These are phyloP conservation scores for Rhimphoctona megacephalus DNA, from an alignment of 2,888 invertebrate species.

Conservation along the genomic window DNA sequence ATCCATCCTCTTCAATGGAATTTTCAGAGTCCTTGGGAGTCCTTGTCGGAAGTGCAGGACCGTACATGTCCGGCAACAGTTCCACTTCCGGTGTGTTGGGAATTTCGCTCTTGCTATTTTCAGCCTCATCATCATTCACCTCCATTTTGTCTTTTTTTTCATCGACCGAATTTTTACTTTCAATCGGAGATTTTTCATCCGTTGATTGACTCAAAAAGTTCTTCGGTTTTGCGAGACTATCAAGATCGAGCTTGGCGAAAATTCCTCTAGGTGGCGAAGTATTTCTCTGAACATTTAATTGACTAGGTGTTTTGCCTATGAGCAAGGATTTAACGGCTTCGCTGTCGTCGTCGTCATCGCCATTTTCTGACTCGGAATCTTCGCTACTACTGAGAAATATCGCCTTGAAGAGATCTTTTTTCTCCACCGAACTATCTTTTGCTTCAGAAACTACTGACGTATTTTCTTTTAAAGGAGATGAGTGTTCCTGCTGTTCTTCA, in stretches of 20 bases:
- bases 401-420: slow-evolving; percentile 94
- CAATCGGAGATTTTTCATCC: neutral
- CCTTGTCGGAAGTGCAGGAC: slow-evolving; percentile 87
- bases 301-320: slow-evolving; percentile 83
- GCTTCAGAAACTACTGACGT: neutral
- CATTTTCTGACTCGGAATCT: slow-evolving; percentile 86
- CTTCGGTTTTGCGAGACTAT: slow-evolving; percentile 84
- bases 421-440: slow-evolving; percentile 85
- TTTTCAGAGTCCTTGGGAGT: slow-evolving; percentile 68
- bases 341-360: slow-evolving; percentile 76
- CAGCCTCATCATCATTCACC: slow-evolving; percentile 23
- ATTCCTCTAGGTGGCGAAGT: slow-evolving; percentile 90
- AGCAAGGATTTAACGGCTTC: slow-evolving; percentile 77
- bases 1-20: slow-evolving; percentile 14
- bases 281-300: slow-evolving; percentile 88
- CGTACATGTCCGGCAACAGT: slow-evolving; percentile 85
- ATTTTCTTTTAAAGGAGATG: slow-evolving; percentile 11
- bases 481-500: slow-evolving; percentile 12
- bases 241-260: slow-evolving; percentile 89
- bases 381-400: slow-evolving; percentile 95
- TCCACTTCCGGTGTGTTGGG: slow-evolving; percentile 42
- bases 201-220: slow-evolving; percentile 23
- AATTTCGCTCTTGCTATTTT: neutral
- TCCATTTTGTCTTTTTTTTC: slow-evolving; percentile 8
- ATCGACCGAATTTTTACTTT: slow-evolving; percentile 2